Percentiles rank a stretch among this genome's conserved stretches.
phyloP scores from a whole-genome alignment of 2,113 vertebrate species.

The Microcebus tavaratra region DNA sequence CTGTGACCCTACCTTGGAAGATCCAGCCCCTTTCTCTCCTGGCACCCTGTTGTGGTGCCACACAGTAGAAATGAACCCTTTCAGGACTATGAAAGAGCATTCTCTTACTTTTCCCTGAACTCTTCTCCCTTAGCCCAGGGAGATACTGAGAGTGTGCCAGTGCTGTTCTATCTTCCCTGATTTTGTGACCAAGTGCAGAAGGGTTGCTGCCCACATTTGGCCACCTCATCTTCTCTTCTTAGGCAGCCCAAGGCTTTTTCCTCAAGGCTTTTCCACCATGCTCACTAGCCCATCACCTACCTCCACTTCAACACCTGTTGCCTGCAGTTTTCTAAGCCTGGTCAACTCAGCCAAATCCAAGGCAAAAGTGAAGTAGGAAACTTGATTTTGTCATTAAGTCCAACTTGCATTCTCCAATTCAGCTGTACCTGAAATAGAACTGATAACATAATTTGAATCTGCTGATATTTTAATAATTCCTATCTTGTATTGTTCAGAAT shows the following conservation, averaged over 20 bases:
- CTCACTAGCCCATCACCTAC: neutral
- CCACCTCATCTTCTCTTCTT: neutral
- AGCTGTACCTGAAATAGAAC: constrained; percentile 7
- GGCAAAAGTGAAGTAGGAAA: neutral
- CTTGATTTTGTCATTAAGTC: neutral
- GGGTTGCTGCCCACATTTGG: neutral
- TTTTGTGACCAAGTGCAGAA: neutral
- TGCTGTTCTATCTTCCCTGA: neutral
- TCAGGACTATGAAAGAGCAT: no score
- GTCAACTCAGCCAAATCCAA: neutral
- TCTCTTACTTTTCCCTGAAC: neutral
- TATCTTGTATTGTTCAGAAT: neutral
- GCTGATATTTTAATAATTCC: neutral
- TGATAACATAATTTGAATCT: neutral
- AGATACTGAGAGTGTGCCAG: neutral
- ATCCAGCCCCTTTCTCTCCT: neutral
- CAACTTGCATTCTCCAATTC: neutral
- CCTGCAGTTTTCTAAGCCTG: neutral
- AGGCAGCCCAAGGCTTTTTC: neutral
- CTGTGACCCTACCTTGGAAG: neutral
- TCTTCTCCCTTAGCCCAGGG: neutral
- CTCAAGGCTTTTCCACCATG: neutral
- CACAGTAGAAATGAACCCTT: neutral
- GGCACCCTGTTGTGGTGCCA: neutral
- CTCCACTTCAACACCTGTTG: neutral